Percentiles rank a stretch among this genome's conserved stretches.
phyloP scores from a whole-genome alignment of 2,113 vertebrate species.

The Macaca mulatta region DNA sequence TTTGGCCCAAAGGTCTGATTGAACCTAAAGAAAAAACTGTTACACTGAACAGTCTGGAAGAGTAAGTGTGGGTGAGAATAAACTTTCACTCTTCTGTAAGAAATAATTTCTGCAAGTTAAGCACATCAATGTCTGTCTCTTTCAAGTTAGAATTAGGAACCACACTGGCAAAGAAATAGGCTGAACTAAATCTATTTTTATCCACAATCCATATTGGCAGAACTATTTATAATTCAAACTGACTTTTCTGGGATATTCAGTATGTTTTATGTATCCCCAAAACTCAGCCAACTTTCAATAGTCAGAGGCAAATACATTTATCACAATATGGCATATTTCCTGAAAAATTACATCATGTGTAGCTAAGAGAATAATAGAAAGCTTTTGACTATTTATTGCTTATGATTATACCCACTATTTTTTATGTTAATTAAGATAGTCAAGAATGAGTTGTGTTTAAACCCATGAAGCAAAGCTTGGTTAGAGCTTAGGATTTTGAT shows the following conservation, averaged over 20 bases:
- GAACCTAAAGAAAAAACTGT: slow-evolving; percentile 13
- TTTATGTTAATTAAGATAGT: slow-evolving; percentile 19
- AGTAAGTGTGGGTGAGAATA: not conserved
- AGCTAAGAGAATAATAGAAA: slow-evolving; percentile 16
- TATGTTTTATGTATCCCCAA: not conserved
- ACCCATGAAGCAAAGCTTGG: not conserved
- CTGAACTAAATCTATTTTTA: not conserved
- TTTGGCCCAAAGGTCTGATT: slow-evolving; percentile 27
- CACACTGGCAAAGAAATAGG: not conserved
- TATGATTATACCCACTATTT: not conserved
- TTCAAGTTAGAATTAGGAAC: not conserved
- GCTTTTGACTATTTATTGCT: not conserved
- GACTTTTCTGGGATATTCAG: not conserved
- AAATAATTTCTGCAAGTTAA: slow-evolving; percentile 42
- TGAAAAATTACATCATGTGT: not conserved
- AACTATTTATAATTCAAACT: slow-evolving; percentile 35
- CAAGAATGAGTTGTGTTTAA: slow-evolving; percentile 8
- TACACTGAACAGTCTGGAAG: not conserved
- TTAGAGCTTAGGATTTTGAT: not conserved
- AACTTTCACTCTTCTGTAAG: slow-evolving; percentile 26
- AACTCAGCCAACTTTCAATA: not conserved
- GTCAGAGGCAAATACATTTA: not conserved
- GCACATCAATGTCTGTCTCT: not conserved
- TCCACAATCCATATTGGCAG: not conserved
- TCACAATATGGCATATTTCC: not conserved